Percentiles rank a stretch among this genome's conserved stretches.
These are phyloP conservation scores for Eupsilia transversa DNA, from an alignment of 2,888 invertebrate genomes.

Conservation along the genomic window DNA sequence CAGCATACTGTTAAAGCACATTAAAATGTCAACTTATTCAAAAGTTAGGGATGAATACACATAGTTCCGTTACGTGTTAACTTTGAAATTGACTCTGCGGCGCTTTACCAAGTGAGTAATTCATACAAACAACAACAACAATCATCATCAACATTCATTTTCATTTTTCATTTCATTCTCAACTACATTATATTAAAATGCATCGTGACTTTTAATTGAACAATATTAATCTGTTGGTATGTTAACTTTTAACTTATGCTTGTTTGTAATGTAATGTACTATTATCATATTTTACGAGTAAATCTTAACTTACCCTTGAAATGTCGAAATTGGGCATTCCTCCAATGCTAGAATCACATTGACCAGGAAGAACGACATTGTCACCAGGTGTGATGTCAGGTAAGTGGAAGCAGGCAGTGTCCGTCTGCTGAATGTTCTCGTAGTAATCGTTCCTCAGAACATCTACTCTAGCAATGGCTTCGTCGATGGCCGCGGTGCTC, in stretches of 20 bases:
- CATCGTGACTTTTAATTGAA: too few species aligned
- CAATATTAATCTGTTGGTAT: not conserved
- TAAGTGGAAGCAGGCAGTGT: slow-evolving; percentile 78
- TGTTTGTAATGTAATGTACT: not conserved
- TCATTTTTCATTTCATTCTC: too few species aligned
- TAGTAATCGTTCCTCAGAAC: slow-evolving; percentile 77
- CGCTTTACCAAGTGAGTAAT: not conserved
- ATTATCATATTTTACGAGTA: not conserved
- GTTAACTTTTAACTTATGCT: too few species aligned
- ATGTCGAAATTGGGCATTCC: slow-evolving; percentile 74
- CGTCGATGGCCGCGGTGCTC: slow-evolving; percentile 70
- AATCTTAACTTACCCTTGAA: slow-evolving; percentile 26
- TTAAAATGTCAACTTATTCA: not conserved
- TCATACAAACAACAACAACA: too few species aligned
- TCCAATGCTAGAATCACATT: slow-evolving; percentile 74
- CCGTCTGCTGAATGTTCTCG: slow-evolving; percentile 73
- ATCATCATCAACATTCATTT: too few species aligned
- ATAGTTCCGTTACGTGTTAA: too few species aligned
- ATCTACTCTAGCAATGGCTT: slow-evolving; percentile 68
- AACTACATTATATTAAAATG: not conserved
- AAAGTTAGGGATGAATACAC: not conserved
- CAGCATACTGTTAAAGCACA: slow-evolving; percentile 63
- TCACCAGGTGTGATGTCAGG: slow-evolving; percentile 73
- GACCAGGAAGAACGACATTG: slow-evolving; percentile 76
- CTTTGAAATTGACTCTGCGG: not conserved